These are phyloP conservation scores for Aplodontia rufa DNA, from an alignment of 2,113 vertebrate genomes.

Conservation along the genomic window DNA sequence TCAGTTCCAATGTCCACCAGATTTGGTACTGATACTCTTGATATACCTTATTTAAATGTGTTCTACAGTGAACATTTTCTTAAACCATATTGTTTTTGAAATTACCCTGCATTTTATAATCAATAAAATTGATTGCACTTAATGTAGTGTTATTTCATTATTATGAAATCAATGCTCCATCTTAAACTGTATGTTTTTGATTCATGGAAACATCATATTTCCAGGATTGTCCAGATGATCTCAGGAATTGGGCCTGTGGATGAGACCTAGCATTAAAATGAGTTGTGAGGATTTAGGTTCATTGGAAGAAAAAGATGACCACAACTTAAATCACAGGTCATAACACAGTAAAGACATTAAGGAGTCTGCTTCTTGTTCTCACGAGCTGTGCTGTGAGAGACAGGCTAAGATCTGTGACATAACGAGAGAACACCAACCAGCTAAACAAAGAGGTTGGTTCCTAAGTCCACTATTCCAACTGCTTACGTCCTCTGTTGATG, in stretches of 20 bases:
- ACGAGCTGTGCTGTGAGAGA: background rate
- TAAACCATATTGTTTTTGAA: background rate
- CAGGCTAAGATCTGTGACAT: background rate
- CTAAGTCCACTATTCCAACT: background rate
- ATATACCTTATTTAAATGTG: background rate
- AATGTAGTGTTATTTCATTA: background rate
- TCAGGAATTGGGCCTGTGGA: background rate
- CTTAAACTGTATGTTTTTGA: background rate
- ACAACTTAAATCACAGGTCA: background rate
- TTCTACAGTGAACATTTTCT: background rate
- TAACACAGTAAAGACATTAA: background rate
- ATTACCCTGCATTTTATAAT: background rate
- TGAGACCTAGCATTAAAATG: background rate
- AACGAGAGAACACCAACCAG: background rate
- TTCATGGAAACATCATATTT: background rate
- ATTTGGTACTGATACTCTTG: background rate
- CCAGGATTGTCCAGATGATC: background rate
- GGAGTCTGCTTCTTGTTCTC: background rate
- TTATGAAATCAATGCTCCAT: background rate
- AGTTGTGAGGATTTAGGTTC: background rate
- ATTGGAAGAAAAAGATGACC: background rate
- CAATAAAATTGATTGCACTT: background rate
- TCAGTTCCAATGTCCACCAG: background rate
- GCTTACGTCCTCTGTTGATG: conserved; percentile 52
- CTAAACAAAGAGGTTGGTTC: background rate